These are phyloP conservation scores for Neodiprion pinetum DNA, from an alignment of 1,140 invertebrate species.

Conservation along the genomic window DNA sequence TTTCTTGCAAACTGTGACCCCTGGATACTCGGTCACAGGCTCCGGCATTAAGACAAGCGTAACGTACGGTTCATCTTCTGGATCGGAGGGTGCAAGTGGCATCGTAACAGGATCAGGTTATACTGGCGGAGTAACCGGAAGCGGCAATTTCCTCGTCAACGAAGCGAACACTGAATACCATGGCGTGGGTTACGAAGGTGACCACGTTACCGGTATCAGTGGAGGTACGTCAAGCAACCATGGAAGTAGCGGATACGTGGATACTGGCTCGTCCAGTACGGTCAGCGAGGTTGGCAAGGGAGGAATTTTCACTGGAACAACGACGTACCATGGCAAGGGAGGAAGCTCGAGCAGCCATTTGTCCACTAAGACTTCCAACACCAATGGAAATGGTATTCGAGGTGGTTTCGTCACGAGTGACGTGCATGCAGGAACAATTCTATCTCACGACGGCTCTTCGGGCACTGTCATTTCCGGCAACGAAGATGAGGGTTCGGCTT, in stretches of 20 bases:
- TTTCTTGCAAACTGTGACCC: background rate
- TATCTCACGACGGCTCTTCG: constrained; percentile 27
- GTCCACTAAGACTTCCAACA: background rate
- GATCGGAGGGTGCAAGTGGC: too few relatives aligned
- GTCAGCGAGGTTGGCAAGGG: background rate
- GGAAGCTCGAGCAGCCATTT: constrained; percentile 3
- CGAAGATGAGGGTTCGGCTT: constrained; percentile 26
- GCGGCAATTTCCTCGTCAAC: background rate
- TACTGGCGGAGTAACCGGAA: background rate
- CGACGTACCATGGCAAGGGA: constrained; percentile 3
- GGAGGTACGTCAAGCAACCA: background rate
- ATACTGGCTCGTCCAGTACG: background rate
- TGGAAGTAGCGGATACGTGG: background rate
- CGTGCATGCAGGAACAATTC: constrained; percentile 26
- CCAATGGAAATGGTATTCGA: constrained; percentile 15
- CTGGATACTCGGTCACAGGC: background rate
- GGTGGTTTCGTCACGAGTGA: constrained; percentile 25
- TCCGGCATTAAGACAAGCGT: background rate
- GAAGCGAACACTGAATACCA: background rate
- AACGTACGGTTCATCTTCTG: background rate
- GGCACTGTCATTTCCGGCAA: constrained; percentile 24
- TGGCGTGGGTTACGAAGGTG: background rate
- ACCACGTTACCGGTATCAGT: background rate
- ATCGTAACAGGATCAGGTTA: background rate
- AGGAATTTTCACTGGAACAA: background rate